phyloP scores from a whole-genome alignment of 2,113 vertebrate species.

The Felis catus region DNA sequence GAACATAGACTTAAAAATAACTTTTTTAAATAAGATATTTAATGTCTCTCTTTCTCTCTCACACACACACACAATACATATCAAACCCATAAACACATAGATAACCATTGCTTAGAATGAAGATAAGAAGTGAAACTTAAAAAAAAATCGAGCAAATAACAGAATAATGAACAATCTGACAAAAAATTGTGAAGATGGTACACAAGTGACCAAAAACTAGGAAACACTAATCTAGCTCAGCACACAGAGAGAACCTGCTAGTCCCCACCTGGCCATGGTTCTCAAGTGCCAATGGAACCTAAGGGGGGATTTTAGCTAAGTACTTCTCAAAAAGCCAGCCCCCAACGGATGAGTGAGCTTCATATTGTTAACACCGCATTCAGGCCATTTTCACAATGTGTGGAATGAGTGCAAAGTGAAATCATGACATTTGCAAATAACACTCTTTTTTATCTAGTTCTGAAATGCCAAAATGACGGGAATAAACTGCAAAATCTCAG shows the following conservation, averaged over 20 bases:
- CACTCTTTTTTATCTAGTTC: conserved; percentile 24
- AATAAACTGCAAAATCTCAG: conserved; percentile 24
- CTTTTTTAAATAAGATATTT: background rate
- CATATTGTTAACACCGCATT: background rate
- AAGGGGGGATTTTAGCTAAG: background rate
- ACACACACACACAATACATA: background rate
- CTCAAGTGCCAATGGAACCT: background rate
- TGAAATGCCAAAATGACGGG: conserved; percentile 50
- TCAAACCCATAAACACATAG: conserved; percentile 16
- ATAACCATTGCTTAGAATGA: background rate
- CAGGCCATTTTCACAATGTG: background rate
- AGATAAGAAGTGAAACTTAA: background rate
- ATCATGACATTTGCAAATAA: conserved; percentile 28
- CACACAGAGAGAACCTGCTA: background rate
- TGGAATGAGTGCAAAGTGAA: conserved; percentile 28
- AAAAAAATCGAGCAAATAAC: background rate
- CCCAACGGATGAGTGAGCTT: background rate
- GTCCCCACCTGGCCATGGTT: background rate
- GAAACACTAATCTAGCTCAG: conserved; percentile 4
- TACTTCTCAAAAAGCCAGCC: conserved; percentile 14
- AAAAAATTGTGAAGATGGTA: conserved; percentile 6
- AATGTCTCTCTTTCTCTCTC: background rate
- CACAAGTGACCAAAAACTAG: background rate
- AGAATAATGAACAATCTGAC: background rate
- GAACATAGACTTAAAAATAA: background rate